phyloP scores from a whole-genome alignment of 2,797 vertebrate genomes.

The Rhincodon typus region DNA sequence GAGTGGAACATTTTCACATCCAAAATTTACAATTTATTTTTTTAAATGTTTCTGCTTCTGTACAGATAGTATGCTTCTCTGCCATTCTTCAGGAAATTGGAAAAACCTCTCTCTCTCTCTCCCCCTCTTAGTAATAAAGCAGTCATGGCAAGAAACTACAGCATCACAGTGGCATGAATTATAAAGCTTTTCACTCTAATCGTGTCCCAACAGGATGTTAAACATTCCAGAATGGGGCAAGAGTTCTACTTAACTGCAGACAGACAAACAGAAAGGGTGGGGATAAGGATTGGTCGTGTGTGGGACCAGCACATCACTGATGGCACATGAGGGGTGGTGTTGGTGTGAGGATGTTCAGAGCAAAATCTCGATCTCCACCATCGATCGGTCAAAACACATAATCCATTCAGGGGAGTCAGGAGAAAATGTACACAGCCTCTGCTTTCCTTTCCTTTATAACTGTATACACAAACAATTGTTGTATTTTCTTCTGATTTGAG shows the following conservation, averaged over 20 bases:
- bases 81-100: constrained; percentile 10
- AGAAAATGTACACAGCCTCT: not conserved
- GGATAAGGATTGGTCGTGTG: not conserved
- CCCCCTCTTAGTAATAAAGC: not conserved
- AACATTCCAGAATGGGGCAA: not conserved
- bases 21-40: not conserved
- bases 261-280: no score
- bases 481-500: not conserved
- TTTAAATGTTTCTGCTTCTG: not conserved
- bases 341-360: not conserved
- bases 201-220: not conserved
- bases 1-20: not conserved
- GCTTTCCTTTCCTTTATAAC: not conserved
- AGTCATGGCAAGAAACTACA: not conserved
- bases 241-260: not conserved
- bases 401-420: not conserved
- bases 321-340: not conserved
- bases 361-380: no score
- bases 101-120: not conserved
- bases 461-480: no score
- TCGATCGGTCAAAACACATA: not conserved
- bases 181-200: not conserved
- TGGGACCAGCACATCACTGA: not conserved
- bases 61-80: no score
- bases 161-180: not conserved